Evolutionary conservation across 2,113 vertebrate genomes (phyloP), one percentile per base, ranked within the genome.

Genomic region (Leptobrachium leishanense): DNA sequence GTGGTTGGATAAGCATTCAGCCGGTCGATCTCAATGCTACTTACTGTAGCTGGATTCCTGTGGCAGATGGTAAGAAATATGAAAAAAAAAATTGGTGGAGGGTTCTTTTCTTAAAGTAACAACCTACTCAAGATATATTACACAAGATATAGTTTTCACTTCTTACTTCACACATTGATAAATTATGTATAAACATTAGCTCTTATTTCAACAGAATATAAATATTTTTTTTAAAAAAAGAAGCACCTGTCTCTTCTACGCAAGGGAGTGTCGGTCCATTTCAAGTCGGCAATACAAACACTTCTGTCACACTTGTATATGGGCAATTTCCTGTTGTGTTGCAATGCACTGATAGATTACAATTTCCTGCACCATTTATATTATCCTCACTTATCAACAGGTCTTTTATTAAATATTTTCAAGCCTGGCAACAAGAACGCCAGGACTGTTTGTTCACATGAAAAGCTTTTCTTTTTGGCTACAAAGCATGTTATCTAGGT

Each of bases 321-420:
- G 77, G 82, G 86, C 81, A 90, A 92, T 90, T 92, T 92, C 90
- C 89, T 88, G 85, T 73, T 82, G 68, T 82, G 82, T 80, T 84
- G 7, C 63, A 77, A 86, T 50, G 82, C 82, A 85, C 77, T 86
- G 85, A 90, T 0, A 83, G 87, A 90, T 86, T 87, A 89, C 84
- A 88, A 88, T 85, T 85, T 84, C 81, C 83, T 11, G 77, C 84
- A 79, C 50, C 85, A 83, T 87, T 87, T 83, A 84, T 87, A 87
- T 87, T 87, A 85, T 88, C 88, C 87, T 85, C 74, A 89, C 82
- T 90, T 92, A 91, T 89, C 89, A 89, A 87, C 83, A 79, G 74
- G 53, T 77, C 78, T 79, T 86, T 92, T 91, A 90, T 89, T 91
- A 90, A 89, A 89, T 76, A 42, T 73, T 69, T 84, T 72, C 74